These are phyloP conservation scores for Alligator mississippiensis DNA, from an alignment of 2,113 vertebrate genomes.

Conservation along the genomic window DNA sequence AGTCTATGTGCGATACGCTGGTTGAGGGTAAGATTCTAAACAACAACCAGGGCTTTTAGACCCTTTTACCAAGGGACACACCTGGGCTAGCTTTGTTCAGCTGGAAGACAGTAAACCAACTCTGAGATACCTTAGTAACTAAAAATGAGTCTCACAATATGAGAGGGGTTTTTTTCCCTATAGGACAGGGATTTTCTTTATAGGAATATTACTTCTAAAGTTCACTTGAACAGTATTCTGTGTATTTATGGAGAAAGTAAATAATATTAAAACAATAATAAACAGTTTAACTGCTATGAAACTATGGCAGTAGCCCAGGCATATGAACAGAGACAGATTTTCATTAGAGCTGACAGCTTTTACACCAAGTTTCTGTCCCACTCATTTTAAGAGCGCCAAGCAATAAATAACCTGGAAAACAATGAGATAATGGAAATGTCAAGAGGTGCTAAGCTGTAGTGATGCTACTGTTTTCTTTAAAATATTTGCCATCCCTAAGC, in stretches of 20 bases:
- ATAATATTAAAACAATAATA: conserved; percentile 56
- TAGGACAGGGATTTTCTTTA: background rate
- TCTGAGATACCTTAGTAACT: background rate
- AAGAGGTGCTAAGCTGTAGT: conserved; percentile 60
- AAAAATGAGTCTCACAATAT: conserved; percentile 21
- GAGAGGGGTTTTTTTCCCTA: background rate
- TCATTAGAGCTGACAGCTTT: conserved; percentile 48
- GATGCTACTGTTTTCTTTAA: conserved; percentile 55
- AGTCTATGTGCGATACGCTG: too few relatives aligned
- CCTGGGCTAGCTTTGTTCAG: background rate
- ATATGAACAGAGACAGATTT: conserved; percentile 56
- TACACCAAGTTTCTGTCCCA: conserved; percentile 54
- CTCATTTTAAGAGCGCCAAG: conserved; percentile 31
- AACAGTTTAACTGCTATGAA: conserved; percentile 13
- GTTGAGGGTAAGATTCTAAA: too few relatives aligned
- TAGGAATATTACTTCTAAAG: conserved; percentile 47
- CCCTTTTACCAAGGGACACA: background rate
- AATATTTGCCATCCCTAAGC: conserved; percentile 33
- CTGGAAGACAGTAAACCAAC: background rate
- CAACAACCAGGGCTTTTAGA: background rate
- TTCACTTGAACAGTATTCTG: conserved; percentile 3
- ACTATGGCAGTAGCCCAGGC: background rate
- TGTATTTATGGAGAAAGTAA: conserved; percentile 41
- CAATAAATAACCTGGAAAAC: conserved; percentile 63
- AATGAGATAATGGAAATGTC: conserved; percentile 73